phyloP scores from a whole-genome alignment of 2,888 invertebrate genomes.

The Trilocha varians region DNA sequence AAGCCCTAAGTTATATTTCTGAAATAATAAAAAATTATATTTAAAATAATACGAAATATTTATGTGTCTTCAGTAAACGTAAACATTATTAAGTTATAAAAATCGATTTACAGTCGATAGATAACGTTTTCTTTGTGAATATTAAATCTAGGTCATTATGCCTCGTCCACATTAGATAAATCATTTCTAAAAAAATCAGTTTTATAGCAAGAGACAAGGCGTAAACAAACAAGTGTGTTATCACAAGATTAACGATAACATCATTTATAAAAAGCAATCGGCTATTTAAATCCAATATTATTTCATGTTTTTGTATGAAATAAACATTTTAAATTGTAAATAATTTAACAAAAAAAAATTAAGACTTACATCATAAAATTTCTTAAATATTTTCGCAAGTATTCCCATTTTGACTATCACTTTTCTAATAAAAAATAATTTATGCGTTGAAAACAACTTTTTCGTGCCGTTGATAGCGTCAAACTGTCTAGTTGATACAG shows the following conservation, averaged over 20 bases:
- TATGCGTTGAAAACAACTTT: conserved; percentile 3
- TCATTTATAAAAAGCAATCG: neutral
- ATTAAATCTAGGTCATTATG: neutral
- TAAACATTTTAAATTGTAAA: neutral
- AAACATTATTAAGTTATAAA: too few species aligned
- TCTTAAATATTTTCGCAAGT: conserved; percentile 17
- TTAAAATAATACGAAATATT: too few species aligned
- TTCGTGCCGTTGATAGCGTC: neutral
- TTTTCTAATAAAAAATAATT: conserved; percentile 1
- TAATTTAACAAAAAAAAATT: neutral
- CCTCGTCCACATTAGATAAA: neutral
- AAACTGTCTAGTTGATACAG: conserved; percentile 1
- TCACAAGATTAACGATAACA: neutral
- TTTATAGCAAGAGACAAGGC: neutral
- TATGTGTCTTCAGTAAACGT: too few species aligned
- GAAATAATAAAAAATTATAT: too few species aligned
- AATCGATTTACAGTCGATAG: too few species aligned
- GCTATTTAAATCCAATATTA: too few species aligned
- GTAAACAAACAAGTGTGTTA: neutral
- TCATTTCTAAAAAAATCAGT: neutral
- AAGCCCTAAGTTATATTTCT: too few species aligned
- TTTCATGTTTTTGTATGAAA: too few species aligned
- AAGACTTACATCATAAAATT: conserved; percentile 19
- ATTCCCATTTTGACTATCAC: conserved; percentile 13
- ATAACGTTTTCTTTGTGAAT: neutral